A percentile compares a stretch with the other conserved stretches of the same genome.
phyloP scores from a whole-genome alignment of 2,113 vertebrate genomes.

The Suncus etruscus region DNA sequence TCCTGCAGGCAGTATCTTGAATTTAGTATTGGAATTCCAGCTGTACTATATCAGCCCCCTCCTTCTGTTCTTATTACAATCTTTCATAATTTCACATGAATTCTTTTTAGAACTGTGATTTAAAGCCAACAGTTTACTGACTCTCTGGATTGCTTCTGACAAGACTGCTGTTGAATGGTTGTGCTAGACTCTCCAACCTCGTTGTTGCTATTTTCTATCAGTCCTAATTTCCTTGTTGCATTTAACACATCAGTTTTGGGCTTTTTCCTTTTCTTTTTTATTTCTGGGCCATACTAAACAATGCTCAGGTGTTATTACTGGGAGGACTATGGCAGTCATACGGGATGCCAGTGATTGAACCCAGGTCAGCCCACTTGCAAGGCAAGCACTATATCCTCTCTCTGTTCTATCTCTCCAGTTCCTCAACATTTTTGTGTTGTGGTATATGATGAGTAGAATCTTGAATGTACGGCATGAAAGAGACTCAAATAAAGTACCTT shows the following conservation, averaged over 20 bases:
- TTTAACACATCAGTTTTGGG: neutral
- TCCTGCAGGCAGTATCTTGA: too few species aligned
- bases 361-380: too few species aligned
- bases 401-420: too few species aligned
- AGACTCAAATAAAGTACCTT: neutral
- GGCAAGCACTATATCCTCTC: too few species aligned
- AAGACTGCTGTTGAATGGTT: neutral
- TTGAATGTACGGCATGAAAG: neutral
- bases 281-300: too few species aligned
- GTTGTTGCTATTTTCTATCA: neutral
- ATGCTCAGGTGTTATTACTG: too few species aligned
- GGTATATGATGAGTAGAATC: neutral
- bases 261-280: too few species aligned
- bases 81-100: neutral
- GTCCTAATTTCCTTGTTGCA: neutral
- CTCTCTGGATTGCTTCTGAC: neutral
- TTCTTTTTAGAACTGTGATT: conserved; percentile 40
- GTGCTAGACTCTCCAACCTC: neutral
- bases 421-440: too few species aligned
- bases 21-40: too few species aligned
- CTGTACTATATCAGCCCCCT: too few species aligned
- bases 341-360: too few species aligned
- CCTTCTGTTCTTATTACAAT: neutral
- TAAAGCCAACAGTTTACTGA: neutral
- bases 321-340: too few species aligned